Conservation (phyloP, 37 sponge, comb jelly and placozoan species). For the Corticium candelabrum region DNA sequence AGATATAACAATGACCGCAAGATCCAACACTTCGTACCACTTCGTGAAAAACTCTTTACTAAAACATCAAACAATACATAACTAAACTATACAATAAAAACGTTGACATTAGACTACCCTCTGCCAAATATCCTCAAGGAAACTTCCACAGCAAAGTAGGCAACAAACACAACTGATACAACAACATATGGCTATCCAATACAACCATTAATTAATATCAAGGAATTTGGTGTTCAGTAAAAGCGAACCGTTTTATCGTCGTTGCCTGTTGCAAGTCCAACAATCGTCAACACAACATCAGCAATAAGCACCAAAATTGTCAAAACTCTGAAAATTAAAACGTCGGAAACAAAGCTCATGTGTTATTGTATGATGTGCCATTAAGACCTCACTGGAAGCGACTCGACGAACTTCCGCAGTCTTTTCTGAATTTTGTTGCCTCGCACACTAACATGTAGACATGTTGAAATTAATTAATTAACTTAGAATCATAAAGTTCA, state of each 20-base stretch:
- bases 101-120: slow-evolving; percentile 22
- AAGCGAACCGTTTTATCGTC: not conserved
- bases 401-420: not conserved
- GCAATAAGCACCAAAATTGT: slow-evolving; percentile 13
- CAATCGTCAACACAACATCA: slow-evolving; percentile 7
- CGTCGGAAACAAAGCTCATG: no score
- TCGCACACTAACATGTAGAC: no score
- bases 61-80: not conserved
- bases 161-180: slow-evolving; percentile 21
- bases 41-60: not conserved
- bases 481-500: no score
- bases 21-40: slow-evolving; percentile 47
- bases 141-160: slow-evolving; percentile 27
- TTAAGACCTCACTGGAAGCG: not conserved
- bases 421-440: no score
- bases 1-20: slow-evolving; percentile 13
- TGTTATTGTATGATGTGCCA: no score
- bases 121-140: slow-evolving; percentile 27
- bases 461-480: no score
- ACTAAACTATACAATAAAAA: not conserved
- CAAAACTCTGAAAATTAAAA: not conserved
- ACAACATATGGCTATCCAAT: slow-evolving; percentile 23
- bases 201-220: not conserved
- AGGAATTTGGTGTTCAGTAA: not conserved
- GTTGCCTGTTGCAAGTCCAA: not conserved